A percentile compares a stretch with the other conserved stretches of the same genome.
These are phyloP conservation scores for Porites australiensis DNA, from an alignment of 64 coral and sea anemone genomes.

Conservation along the genomic window DNA sequence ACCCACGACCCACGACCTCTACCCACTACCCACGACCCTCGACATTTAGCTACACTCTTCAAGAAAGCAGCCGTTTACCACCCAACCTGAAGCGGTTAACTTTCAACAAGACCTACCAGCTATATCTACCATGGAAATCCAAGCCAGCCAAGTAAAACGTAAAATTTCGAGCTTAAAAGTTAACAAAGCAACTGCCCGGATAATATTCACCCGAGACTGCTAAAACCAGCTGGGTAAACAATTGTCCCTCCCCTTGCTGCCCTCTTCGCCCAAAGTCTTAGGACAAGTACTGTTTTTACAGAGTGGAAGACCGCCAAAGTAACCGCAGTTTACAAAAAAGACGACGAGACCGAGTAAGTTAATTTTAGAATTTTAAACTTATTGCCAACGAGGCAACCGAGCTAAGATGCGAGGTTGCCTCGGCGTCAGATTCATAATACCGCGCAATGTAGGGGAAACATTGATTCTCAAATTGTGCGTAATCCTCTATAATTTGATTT, in stretches of 20 bases:
- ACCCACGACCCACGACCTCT: too few relatives aligned
- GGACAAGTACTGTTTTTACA: not conserved
- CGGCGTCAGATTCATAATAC: too few relatives aligned
- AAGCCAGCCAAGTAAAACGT: not conserved
- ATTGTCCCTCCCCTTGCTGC: not conserved
- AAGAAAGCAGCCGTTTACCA: too few relatives aligned
- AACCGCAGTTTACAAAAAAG: not conserved
- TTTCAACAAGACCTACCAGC: not conserved
- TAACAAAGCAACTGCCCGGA: constrained; percentile 2
- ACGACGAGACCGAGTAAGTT: not conserved
- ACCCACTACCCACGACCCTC: too few relatives aligned
- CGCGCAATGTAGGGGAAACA: too few relatives aligned
- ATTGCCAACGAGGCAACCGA: too few relatives aligned
- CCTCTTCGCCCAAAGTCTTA: not conserved
- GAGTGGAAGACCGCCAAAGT: constrained; percentile 13
- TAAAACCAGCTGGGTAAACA: not conserved
- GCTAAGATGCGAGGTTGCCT: too few relatives aligned
- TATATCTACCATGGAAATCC: not conserved
- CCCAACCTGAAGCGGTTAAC: too few relatives aligned
- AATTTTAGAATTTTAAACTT: too few relatives aligned
- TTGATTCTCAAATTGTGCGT: too few relatives aligned
- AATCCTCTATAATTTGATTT: too few relatives aligned
- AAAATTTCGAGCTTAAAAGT: not conserved
- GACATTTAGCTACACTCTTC: too few relatives aligned
- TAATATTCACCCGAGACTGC: not conserved